Conservation (phyloP, 2,113 vertebrate species). For the Piaya cayana region DNA sequence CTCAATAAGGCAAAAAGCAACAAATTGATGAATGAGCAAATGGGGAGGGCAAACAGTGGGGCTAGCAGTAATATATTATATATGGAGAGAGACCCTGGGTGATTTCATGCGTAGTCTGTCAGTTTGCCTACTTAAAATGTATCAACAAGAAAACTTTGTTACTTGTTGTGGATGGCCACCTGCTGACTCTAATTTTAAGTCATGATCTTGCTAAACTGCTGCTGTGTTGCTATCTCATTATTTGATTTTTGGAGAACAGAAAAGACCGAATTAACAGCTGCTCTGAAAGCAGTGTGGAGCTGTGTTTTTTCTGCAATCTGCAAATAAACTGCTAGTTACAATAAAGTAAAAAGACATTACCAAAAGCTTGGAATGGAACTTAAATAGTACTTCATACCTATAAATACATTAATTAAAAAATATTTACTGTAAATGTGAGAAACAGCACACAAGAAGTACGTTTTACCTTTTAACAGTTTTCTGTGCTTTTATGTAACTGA, state of each 20-base stretch:
- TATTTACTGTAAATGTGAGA: background rate
- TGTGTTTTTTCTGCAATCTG: background rate
- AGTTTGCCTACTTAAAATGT: background rate
- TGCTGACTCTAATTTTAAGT: background rate
- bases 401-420: background rate
- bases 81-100: background rate
- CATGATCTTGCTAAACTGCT: background rate
- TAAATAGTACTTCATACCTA: background rate
- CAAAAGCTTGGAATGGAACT: background rate
- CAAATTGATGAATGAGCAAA: background rate
- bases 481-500: background rate
- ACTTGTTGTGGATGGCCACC: background rate
- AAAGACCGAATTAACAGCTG: background rate
- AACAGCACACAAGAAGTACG: background rate
- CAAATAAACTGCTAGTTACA: background rate
- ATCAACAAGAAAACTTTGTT: background rate
- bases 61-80: background rate
- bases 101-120: background rate
- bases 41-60: background rate
- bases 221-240: background rate
- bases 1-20: background rate
- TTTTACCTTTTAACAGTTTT: background rate
- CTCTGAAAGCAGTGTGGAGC: background rate
- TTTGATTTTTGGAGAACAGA: background rate
- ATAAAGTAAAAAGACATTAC: background rate